Conservation (phyloP, 2,113 vertebrate species). For the Cryptotis parvus region DNA sequence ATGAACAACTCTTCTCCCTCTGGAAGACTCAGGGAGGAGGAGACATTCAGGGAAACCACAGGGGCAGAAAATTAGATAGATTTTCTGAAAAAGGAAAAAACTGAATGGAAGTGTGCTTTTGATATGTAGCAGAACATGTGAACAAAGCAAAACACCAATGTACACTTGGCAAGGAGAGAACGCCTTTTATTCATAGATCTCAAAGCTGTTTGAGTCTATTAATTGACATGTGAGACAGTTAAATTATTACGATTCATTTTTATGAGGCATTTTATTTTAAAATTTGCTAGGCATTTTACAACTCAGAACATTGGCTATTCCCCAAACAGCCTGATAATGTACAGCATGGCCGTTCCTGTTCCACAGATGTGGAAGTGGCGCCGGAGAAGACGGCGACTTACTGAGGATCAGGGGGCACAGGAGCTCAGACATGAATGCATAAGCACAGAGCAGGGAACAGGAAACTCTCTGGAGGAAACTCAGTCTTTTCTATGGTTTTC, state of each 20-base stretch:
- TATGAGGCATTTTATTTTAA: slow-evolving; percentile 31
- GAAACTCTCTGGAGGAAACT: not conserved
- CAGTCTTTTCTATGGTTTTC: not conserved
- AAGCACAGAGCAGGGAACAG: not conserved
- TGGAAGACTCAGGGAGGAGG: not conserved
- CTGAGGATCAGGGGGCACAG: not conserved
- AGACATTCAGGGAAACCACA: slow-evolving; percentile 71
- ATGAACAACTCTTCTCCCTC: slow-evolving; percentile 6
- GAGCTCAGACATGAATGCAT: not conserved
- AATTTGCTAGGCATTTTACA: slow-evolving; percentile 38
- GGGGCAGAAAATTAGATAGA: slow-evolving; percentile 67
- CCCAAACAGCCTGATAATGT: not conserved
- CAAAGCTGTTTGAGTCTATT: slow-evolving; percentile 59
- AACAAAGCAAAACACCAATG: slow-evolving; percentile 50
- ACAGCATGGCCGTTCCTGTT: not conserved
- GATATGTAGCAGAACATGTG: slow-evolving; percentile 35
- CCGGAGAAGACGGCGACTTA: not conserved
- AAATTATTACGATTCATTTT: slow-evolving; percentile 59
- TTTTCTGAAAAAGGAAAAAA: slow-evolving; percentile 71
- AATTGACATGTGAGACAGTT: slow-evolving; percentile 48
- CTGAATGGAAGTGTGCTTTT: slow-evolving; percentile 56
- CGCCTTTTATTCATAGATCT: slow-evolving; percentile 59
- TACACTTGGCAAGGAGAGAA: slow-evolving; percentile 22
- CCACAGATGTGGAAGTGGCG: not conserved
- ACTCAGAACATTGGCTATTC: slow-evolving; percentile 13